Base-by-base conservation (phyloP, 2,113 vertebrate species). In the Anoplopoma fimbria region DNA sequence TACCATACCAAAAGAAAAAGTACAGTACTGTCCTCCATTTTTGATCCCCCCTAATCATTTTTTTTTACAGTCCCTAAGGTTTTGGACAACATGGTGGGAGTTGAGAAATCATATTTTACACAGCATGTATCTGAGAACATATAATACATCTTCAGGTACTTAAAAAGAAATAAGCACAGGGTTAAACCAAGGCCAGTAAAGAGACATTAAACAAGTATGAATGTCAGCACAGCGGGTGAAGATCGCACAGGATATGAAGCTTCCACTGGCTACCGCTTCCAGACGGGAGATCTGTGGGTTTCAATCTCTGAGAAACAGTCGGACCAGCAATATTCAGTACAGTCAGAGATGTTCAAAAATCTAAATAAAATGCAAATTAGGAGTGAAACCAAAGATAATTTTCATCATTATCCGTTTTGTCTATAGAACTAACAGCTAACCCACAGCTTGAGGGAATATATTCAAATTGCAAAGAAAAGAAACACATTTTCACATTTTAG, bases 221-320 rank as follows among this genome's bases (percentile, higher is more conserved):
- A 68, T 69, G 76, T 75, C 72, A 67, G 75, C 81, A 73, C 89
- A 90, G 88, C 84, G 53, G 74, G 84, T 57, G 85, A 58, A 77
- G 69, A 76, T 67, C 63, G 71, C 67, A 84, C 87, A 89, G 89
- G 90, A 93, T 89, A 93, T 93, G 88, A 92, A 88, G 75, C 86
- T 81, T 82, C 77, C 76, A 76, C 75, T 17, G 31, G 61, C 70
- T 23, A 25, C 61, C 53, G 78, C 62, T 23, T 19, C 29, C 27
- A 33, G 47, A 29, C 2, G 6, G 1, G 6, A 51, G 17, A 71
- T 27, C 60, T 53, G 12, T 21, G 25, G 67, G 57, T 42, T 34
- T 31, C 12, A 64, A 3, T 64, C 14, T 58, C n/a, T 21, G 34
- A 69, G 75, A 38, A 65, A 78, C 49, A 12, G 61, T 51, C n/a